A percentile compares a stretch with the other conserved stretches of the same genome.
phyloP scores from a whole-genome alignment of 2,113 vertebrate genomes.

The Istiophorus platypterus region DNA sequence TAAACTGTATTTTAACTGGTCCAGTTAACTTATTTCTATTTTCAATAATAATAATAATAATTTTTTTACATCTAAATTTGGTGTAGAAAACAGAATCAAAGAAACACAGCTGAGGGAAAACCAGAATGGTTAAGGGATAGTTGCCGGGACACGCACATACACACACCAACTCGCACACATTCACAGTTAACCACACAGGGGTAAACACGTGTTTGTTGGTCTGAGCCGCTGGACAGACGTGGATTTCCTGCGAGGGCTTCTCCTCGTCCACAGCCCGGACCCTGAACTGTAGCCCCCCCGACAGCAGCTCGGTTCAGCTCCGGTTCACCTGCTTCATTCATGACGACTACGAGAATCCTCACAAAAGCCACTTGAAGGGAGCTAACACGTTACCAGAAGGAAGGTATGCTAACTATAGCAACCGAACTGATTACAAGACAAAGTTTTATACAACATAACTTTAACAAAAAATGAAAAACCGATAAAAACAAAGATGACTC shows the following conservation, averaged over 20 bases:
- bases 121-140: background rate
- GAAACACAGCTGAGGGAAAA: too few species aligned
- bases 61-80: too few species aligned
- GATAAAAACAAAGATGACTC: background rate
- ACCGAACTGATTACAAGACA: too few species aligned
- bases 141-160: background rate
- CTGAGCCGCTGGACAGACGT: conserved; percentile 13
- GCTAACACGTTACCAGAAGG: too few species aligned
- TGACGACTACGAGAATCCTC: background rate
- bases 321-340: background rate
- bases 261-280: conserved; percentile 7
- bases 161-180: conserved; percentile 1
- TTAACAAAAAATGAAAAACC: too few species aligned
- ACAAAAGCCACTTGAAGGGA: too few species aligned
- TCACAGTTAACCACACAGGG: background rate
- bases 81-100: background rate
- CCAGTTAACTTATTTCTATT: too few species aligned
- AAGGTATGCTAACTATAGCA: too few species aligned
- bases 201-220: conserved; percentile 47
- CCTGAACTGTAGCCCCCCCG: too few species aligned
- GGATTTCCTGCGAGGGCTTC: conserved; percentile 35
- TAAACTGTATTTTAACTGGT: too few species aligned
- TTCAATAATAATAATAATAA: too few species aligned
- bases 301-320: background rate
- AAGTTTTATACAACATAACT: background rate